These are phyloP conservation scores for Drosophila neutralis DNA, from an alignment of 2,888 invertebrate genomes.

Conservation along the genomic window DNA sequence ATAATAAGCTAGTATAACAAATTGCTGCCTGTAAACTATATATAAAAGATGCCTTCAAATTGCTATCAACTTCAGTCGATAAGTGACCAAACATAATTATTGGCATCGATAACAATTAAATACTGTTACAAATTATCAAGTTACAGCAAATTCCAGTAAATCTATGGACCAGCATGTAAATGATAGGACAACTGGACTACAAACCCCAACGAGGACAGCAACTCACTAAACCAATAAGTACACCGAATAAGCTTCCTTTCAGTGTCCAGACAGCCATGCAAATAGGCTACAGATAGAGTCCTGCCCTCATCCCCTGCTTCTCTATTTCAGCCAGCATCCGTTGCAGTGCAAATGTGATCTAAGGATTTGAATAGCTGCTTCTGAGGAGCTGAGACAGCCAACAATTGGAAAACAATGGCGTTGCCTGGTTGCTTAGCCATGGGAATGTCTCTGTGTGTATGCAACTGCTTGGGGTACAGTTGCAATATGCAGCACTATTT, in stretches of 20 bases:
- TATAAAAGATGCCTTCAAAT: not conserved
- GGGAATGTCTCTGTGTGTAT: conserved; percentile 44
- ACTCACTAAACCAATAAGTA: conserved; percentile 38
- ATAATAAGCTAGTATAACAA: not conserved
- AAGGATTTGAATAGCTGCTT: conserved; percentile 7
- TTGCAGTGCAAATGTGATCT: conserved; percentile 34
- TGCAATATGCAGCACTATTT: conserved; percentile 59
- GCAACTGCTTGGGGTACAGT: conserved; percentile 18
- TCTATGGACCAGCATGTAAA: conserved; percentile 34
- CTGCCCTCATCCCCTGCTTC: not conserved
- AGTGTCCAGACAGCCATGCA: conserved; percentile 54
- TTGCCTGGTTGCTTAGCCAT: conserved; percentile 28
- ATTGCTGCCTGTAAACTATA: not conserved
- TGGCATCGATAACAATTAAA: conserved; percentile 42
- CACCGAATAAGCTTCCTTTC: conserved; percentile 48
- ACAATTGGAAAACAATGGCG: conserved; percentile 52
- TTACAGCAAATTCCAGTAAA: conserved; percentile 27
- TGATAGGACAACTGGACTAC: conserved; percentile 18
- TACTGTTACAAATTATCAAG: conserved; percentile 24
- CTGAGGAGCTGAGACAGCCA: conserved; percentile 15
- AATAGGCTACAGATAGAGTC: conserved; percentile 39
- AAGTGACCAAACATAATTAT: conserved; percentile 21
- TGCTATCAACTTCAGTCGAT: not conserved
- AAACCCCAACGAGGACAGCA: not conserved
- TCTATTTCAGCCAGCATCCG: conserved; percentile 25